A percentile compares a stretch with the other conserved stretches of the same genome.
These are phyloP conservation scores for Siphamia tubifer DNA, from an alignment of 2,113 vertebrate genomes.

Conservation along the genomic window DNA sequence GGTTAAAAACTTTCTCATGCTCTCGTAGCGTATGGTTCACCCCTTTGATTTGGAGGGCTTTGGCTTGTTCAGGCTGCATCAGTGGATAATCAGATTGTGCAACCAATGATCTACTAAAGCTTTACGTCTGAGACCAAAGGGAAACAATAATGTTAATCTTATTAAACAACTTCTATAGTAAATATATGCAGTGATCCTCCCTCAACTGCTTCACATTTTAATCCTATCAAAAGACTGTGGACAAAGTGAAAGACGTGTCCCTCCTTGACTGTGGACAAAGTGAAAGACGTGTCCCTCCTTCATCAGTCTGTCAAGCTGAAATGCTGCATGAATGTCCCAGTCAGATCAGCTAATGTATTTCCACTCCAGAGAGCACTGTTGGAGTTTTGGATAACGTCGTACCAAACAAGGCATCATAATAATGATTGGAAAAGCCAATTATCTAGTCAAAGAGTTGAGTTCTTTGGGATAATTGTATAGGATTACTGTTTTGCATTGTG, in stretches of 20 bases:
- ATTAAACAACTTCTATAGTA: conserved; percentile 56
- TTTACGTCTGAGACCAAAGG: conserved; percentile 21
- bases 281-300: conserved; percentile 32
- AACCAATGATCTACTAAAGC: conserved; percentile 37
- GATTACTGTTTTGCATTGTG: neutral
- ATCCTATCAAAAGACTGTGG: conserved; percentile 37
- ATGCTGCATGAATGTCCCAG: conserved; percentile 13
- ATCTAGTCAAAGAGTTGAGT: no score
- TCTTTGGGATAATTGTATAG: neutral
- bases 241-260: conserved; percentile 46
- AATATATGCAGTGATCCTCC: conserved; percentile 54
- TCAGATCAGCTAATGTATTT: no score
- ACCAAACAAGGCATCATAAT: neutral
- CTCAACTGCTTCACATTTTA: conserved; percentile 29
- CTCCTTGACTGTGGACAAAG: conserved; percentile 42
- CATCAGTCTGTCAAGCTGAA: conserved; percentile 14
- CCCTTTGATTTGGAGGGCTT: conserved; percentile 5
- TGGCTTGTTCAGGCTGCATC: conserved; percentile 37
- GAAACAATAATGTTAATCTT: conserved; percentile 62
- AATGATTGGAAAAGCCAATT: neutral
- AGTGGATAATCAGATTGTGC: conserved; percentile 22
- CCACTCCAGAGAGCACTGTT: conserved; percentile 40
- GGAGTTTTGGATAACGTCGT: conserved; percentile 5
- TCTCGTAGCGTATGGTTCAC: conserved; percentile 33
- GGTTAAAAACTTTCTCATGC: conserved; percentile 44